Percentiles rank a stretch among this genome's conserved stretches.
phyloP scores from a whole-genome alignment of 2,113 vertebrate genomes.

The Tachuris rubrigastra region DNA sequence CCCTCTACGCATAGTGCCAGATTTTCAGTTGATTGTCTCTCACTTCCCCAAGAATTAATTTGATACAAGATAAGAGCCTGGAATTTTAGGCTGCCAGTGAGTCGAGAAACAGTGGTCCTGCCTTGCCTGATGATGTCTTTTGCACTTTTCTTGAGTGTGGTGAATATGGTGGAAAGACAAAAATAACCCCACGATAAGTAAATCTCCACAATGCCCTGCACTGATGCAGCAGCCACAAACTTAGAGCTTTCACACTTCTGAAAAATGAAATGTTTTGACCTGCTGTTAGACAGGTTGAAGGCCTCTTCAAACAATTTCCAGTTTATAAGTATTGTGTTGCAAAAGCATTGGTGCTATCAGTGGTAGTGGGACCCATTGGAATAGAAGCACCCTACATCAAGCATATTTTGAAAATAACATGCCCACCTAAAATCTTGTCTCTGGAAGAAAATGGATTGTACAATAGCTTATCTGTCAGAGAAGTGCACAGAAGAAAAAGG shows the following conservation, averaged over 20 bases:
- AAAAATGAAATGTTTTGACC: neutral
- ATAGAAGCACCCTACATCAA: neutral
- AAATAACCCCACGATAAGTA: neutral
- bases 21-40: neutral
- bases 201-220: neutral
- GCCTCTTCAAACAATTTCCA: neutral
- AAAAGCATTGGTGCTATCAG: neutral
- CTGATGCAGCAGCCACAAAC: neutral
- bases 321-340: neutral
- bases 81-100: neutral
- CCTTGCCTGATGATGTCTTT: neutral
- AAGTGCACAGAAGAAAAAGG: neutral
- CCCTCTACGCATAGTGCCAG: neutral
- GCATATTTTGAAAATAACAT: neutral
- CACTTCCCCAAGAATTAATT: neutral
- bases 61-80: neutral
- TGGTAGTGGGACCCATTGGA: neutral
- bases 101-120: neutral
- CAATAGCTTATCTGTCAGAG: neutral
- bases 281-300: neutral
- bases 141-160: neutral
- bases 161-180: neutral
- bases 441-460: conserved; percentile 14
- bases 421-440: neutral
- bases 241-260: neutral